These are phyloP conservation scores for Apis cerana DNA, from an alignment of 1,140 invertebrate species.

Conservation along the genomic window DNA sequence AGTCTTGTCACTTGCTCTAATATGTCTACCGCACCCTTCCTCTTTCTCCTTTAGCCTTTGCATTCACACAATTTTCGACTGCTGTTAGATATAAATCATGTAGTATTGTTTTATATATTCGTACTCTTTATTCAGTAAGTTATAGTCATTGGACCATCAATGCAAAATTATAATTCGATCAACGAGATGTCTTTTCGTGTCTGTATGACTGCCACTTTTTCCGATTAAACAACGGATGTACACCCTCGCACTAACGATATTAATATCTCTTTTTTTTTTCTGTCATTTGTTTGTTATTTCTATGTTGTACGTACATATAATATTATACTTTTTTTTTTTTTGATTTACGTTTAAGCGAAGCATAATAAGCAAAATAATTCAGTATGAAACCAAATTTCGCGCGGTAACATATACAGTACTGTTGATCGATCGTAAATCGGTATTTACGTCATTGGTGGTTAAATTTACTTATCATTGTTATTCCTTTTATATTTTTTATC, in stretches of 20 bases:
- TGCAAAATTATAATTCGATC: slow-evolving; percentile 32
- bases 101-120: background rate
- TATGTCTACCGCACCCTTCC: slow-evolving; percentile 60
- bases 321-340: too few species aligned
- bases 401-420: background rate
- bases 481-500: background rate
- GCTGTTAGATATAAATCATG: slow-evolving; percentile 10
- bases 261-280: background rate
- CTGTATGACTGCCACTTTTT: background rate
- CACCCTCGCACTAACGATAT: slow-evolving; percentile 33
- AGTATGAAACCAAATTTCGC: background rate
- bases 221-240: slow-evolving; percentile 32
- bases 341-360: too few species aligned
- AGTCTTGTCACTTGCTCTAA: slow-evolving; percentile 57
- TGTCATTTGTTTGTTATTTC: background rate
- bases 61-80: slow-evolving; percentile 1
- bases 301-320: background rate
- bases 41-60: slow-evolving; percentile 23
- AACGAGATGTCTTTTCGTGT: slow-evolving; percentile 13
- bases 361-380: too few species aligned
- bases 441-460: background rate
- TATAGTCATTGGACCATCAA: slow-evolving; percentile 8
- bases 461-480: background rate
- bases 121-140: slow-evolving; percentile 8
- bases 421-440: slow-evolving; percentile 13